These are phyloP conservation scores for Drosophila parabipectinata DNA, from an alignment of 1,140 invertebrate species.

Conservation along the genomic window DNA sequence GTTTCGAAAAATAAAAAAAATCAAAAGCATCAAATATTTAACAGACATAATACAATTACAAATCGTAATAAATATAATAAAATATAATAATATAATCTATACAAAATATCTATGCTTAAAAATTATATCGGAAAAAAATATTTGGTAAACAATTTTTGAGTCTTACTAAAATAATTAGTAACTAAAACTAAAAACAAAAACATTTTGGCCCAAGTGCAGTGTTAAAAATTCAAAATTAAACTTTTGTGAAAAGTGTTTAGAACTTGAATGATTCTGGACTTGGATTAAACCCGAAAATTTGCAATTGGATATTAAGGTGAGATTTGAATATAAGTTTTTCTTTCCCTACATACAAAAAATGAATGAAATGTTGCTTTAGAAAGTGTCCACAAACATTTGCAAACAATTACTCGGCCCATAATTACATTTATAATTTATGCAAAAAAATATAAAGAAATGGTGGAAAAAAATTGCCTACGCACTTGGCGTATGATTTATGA, in stretches of 20 bases:
- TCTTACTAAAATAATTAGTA: constrained; percentile 35
- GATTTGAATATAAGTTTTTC: not conserved
- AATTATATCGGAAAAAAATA: constrained; percentile 58
- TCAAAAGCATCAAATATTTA: constrained; percentile 51
- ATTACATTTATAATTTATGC: constrained; percentile 71
- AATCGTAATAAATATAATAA: constrained; percentile 17
- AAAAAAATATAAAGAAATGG: constrained; percentile 19
- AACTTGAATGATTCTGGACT: constrained; percentile 43
- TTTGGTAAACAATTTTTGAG: constrained; percentile 75
- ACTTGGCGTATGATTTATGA: constrained; percentile 72
- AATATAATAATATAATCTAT: constrained; percentile 39
- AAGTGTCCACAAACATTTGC: constrained; percentile 64
- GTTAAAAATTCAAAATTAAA: constrained; percentile 36
- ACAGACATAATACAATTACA: constrained; percentile 6
- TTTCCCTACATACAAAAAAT: constrained; percentile 9
- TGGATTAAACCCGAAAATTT: constrained; percentile 72
- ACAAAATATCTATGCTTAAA: constrained; percentile 57
- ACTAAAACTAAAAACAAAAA: constrained; percentile 30
- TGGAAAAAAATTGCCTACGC: constrained; percentile 60
- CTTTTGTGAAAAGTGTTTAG: constrained; percentile 59
- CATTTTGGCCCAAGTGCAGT: constrained; percentile 47
- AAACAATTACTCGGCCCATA: constrained; percentile 58
- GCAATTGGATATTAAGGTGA: constrained; percentile 75
- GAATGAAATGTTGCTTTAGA: constrained; percentile 40
- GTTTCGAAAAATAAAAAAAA: constrained; percentile 68